phyloP scores from a whole-genome alignment of 1,140 invertebrate species.

The Euwallacea similis region DNA sequence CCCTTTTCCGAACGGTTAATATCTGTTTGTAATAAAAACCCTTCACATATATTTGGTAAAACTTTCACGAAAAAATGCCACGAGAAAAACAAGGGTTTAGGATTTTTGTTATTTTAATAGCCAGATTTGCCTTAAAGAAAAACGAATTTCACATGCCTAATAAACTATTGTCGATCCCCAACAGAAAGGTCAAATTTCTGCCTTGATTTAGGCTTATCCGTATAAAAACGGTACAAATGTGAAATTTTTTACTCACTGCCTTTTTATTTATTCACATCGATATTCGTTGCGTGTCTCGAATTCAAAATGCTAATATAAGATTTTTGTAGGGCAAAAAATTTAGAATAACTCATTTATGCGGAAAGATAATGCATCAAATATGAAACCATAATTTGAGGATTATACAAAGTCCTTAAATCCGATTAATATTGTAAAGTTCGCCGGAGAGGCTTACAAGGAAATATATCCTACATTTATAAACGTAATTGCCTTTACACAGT shows the following conservation, averaged over 20 bases:
- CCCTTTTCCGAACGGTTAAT: conserved; percentile 35
- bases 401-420: conserved; percentile 14
- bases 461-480: conserved; percentile 32
- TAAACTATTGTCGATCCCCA: too few species aligned
- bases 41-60: conserved; percentile 28
- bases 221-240: too few species aligned
- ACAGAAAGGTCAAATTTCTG: too few species aligned
- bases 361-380: conserved; percentile 4
- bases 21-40: conserved; percentile 36
- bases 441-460: conserved; percentile 21
- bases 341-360: too few species aligned
- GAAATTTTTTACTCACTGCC: too few species aligned
- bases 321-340: too few species aligned
- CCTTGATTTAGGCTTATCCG: too few species aligned
- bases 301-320: too few species aligned
- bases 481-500: conserved; percentile 33
- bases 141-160: too few species aligned
- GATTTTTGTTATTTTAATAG: conserved; percentile 26
- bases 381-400: conserved; percentile 17
- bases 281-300: too few species aligned
- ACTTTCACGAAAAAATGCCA: conserved; percentile 27
- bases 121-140: conserved; percentile 3
- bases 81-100: conserved; percentile 17
- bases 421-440: conserved; percentile 26
- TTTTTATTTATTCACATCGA: too few species aligned